Conservation (phyloP, 2,113 vertebrate genomes). For the Bolborhynchus lineola region DNA sequence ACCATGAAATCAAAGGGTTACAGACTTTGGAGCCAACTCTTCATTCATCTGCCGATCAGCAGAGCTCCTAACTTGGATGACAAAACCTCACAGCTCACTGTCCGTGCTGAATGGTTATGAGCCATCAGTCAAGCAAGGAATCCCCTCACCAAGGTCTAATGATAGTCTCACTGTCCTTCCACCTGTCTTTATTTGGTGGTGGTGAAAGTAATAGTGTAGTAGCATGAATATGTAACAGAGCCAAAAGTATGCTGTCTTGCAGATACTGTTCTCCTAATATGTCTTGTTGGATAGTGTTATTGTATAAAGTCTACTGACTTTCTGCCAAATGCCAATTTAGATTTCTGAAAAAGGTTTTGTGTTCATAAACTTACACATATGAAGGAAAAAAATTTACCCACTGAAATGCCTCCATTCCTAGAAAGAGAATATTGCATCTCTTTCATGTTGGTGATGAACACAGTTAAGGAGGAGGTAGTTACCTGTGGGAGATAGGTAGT, state of each 20-base stretch:
- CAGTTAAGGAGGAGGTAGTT: not conserved
- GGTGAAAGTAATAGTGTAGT: not conserved
- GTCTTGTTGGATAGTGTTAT: slow-evolving; percentile 26
- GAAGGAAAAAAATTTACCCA: not conserved
- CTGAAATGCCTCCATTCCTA: not conserved
- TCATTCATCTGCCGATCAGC: slow-evolving; percentile 7
- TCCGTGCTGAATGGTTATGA: not conserved
- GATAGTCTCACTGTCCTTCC: not conserved
- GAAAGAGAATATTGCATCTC: not conserved
- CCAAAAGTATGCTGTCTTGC: slow-evolving; percentile 44
- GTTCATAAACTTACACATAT: not conserved
- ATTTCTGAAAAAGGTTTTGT: not conserved
- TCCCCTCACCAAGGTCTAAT: not conserved
- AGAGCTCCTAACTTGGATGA: not conserved
- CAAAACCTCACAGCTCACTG: not conserved
- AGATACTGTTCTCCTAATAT: slow-evolving; percentile 52
- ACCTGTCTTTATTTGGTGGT: slow-evolving; percentile 39
- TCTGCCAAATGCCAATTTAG: slow-evolving; percentile 33
- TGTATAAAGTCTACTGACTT: slow-evolving; percentile 43
- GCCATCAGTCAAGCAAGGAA: not conserved
- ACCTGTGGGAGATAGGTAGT: not conserved
- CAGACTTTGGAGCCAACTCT: not conserved
- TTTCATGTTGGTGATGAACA: not conserved
- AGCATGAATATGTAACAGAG: not conserved
- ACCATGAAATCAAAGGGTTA: slow-evolving; percentile 13